Conservation (phyloP, 2,797 vertebrate genomes). For the Mallotus villosus region DNA sequence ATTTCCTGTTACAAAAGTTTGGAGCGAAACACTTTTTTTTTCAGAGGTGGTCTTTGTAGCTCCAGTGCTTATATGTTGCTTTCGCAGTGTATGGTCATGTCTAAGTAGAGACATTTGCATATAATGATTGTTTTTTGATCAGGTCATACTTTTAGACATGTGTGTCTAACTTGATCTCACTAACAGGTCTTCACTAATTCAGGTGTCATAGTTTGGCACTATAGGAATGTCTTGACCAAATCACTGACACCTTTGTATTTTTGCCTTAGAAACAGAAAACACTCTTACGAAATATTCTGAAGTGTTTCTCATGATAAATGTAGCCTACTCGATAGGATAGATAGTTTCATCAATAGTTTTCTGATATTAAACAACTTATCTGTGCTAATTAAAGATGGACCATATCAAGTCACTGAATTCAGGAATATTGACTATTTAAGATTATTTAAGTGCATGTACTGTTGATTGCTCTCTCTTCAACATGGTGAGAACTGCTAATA, state of each 20-base stretch:
- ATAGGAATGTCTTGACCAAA: background rate
- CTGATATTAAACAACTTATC: background rate
- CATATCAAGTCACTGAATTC: background rate
- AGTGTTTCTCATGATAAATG: background rate
- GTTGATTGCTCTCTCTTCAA: constrained; percentile 12
- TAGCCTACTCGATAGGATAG: background rate
- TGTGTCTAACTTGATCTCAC: background rate
- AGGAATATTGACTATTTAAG: background rate
- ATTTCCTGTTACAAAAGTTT: background rate
- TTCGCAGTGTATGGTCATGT: constrained; percentile 9
- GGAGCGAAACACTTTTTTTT: background rate
- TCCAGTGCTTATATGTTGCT: background rate
- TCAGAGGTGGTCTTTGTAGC: background rate
- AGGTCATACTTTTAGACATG: background rate
- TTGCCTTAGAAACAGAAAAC: constrained; percentile 29
- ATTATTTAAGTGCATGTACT: constrained; percentile 5
- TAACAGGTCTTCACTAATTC: constrained; percentile 8
- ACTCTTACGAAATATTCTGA: background rate
- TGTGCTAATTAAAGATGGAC: background rate
- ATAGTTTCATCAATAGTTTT: background rate
- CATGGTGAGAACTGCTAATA: constrained; percentile 13
- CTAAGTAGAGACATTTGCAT: constrained; percentile 2
- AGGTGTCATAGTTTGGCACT: background rate
- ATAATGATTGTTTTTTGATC: background rate
- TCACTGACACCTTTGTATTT: background rate